Evolutionary conservation across 35 echinoderm and acorn worm genomes (phyloP), one percentile per base, ranked within the genome.

Genomic region (Eucidaris tribuloides): DNA sequence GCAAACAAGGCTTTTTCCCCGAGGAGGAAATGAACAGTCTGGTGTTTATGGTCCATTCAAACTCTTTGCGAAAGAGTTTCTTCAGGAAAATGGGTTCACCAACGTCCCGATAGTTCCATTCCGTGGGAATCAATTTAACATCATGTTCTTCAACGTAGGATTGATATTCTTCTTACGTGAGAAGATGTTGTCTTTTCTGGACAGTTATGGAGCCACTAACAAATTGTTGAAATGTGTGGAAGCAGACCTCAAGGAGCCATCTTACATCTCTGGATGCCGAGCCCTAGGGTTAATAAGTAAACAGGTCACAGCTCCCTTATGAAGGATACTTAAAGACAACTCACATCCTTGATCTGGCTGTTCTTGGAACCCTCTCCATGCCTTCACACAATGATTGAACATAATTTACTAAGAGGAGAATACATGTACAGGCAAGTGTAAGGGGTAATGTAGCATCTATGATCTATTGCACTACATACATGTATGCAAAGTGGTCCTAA

Each of bases 121-220:
- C 37, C 13, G 83, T 19, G 83, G 83, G 13, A 85, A 85, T 40
- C 29, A 65, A 22, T 85, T 85, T 35, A 85, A 85, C 58, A 48
- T 85, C 4, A 42, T 85, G 13, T 85, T 85, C 52, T 56, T 61
- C 28, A 81, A 81, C 24, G 79, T 52, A 29, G 79, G 79, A 6
- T 61, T 58, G 19, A 33, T 81, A 3, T 81, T 46, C 40, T 59
- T 81, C 48, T 40, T 81, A 19, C 79, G 29, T 42, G 58, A 50
- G 20, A 62, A 85, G 7, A 85, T 85, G 35, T 30, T 1, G 19
- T 35, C 63, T 31, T 85, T 85, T 58, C 36, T 85, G 35, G 25
- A 44, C 45, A 61, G 42, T 2, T 58, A 61, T 31, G 44, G 30
- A 23, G 36, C 41, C 1, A 11, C 48, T 11, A 77, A 77, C 46